Percentiles rank a stretch among this genome's conserved stretches.
phyloP scores from a whole-genome alignment of 2,113 vertebrate genomes.

The Anhinga rufa region DNA sequence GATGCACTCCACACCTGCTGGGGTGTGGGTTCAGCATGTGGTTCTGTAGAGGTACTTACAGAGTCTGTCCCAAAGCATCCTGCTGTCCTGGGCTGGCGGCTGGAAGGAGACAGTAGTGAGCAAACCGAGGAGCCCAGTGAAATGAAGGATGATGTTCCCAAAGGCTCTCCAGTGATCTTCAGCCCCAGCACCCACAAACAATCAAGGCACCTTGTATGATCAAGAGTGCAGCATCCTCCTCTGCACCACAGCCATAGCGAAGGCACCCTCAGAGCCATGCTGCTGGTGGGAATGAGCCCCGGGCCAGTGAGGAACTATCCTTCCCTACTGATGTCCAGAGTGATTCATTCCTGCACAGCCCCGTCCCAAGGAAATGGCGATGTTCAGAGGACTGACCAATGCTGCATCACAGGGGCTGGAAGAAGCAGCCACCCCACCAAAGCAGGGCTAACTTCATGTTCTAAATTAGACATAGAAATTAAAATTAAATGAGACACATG shows the following conservation, averaged over 20 bases:
- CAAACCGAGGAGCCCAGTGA: neutral
- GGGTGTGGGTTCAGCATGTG: accelerated
- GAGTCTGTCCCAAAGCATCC: neutral
- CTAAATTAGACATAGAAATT: neutral
- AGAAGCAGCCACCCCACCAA: neutral
- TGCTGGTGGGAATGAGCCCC: neutral
- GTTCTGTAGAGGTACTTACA: neutral
- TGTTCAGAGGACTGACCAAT: neutral
- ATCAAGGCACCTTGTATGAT: neutral
- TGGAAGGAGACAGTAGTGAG: neutral
- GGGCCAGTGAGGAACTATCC: neutral
- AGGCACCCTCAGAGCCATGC: neutral
- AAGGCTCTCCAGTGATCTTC: neutral
- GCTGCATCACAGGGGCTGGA: neutral
- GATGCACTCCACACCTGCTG: neutral
- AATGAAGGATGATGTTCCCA: neutral
- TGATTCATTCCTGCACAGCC: accelerated
- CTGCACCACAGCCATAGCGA: neutral
- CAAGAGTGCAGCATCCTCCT: neutral
- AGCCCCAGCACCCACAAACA: neutral
- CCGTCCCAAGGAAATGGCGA: neutral
- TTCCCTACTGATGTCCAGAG: accelerated
- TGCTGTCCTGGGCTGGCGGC: neutral
- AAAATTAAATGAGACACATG: neutral
- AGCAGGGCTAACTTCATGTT: neutral